Conservation (phyloP, 2,888 invertebrate genomes). For the Seira musarum region DNA sequence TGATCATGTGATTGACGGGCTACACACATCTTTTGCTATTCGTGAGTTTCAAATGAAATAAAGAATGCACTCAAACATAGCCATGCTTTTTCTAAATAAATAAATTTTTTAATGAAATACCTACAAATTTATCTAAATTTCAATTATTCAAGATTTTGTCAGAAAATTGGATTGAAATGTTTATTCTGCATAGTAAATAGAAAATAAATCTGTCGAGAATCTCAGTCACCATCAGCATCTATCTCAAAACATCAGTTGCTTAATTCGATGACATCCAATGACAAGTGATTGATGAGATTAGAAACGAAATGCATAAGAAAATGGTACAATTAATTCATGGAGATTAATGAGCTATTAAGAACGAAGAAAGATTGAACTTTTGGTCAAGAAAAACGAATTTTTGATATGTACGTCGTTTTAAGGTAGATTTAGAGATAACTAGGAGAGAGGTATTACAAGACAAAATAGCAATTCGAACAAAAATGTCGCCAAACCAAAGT, state of each 20-base stretch:
- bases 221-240: conserved; percentile 8
- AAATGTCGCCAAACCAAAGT: too few species aligned
- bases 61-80: too few species aligned
- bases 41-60: neutral
- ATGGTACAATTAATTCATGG: conserved; percentile 1
- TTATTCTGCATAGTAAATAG: neutral
- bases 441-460: too few species aligned
- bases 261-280: neutral
- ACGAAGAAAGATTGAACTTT: neutral
- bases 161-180: neutral
- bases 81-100: too few species aligned
- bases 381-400: too few species aligned
- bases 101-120: too few species aligned
- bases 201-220: neutral
- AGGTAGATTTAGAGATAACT: too few species aligned
- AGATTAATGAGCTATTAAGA: conserved; percentile 4
- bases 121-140: too few species aligned
- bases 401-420: too few species aligned
- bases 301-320: neutral
- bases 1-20: conserved; percentile 41
- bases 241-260: neutral
- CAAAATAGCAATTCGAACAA: too few species aligned
- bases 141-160: too few species aligned
- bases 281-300: conserved; percentile 18
- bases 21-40: conserved; percentile 11